Base-by-base conservation (phyloP, 2,113 vertebrate species). In the Zosterops borbonicus region DNA sequence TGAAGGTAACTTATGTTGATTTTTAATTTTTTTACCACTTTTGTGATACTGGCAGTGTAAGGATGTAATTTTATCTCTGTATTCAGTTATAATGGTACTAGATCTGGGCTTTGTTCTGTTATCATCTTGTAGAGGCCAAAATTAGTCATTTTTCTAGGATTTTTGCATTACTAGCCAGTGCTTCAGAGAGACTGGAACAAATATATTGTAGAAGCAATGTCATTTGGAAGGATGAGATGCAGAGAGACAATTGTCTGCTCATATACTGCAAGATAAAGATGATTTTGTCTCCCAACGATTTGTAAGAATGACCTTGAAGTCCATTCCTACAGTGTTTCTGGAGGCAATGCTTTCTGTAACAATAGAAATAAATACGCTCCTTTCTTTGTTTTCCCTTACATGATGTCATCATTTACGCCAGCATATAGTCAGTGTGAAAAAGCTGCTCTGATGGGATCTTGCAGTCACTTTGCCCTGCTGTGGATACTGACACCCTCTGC, bases 241-340 rank as follows among this genome's bases (percentile, higher is more conserved):
- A 93, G 64, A 77, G 56, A 83, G 80, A 92, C 79, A 89, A 93
- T 92, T 93, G 76, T 83, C 92, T 94, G 86, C 56, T 96, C 80
- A 62, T 64, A 75, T 90, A 77, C 58, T 37, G 15, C 60, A 81
- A 95, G 55, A 80, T 77, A 62, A 81, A 90, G 64, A 75, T 93
- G 76, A 96, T 93, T 93, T 95, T 94, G 68, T 93, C 71, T 92
- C 47, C 75, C 68, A 67, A 2, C 0, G 0, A 67, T 87, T 64
- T 81, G 18, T 83, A 67, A 90, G 37, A 87, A 59, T 78, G 71
- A 60, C 86, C 56, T 94, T n/a, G 6, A 71, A 84, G 56, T 84
- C 64, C 53, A 14, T 78, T 92, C 41, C 17, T 81, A 17, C 50
- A 63, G 35, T 35, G n/a, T 83, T 92, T 90, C 75, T 77, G 76